These are phyloP conservation scores for Penaeus indicus DNA, from an alignment of 1,140 invertebrate species.

Conservation along the genomic window DNA sequence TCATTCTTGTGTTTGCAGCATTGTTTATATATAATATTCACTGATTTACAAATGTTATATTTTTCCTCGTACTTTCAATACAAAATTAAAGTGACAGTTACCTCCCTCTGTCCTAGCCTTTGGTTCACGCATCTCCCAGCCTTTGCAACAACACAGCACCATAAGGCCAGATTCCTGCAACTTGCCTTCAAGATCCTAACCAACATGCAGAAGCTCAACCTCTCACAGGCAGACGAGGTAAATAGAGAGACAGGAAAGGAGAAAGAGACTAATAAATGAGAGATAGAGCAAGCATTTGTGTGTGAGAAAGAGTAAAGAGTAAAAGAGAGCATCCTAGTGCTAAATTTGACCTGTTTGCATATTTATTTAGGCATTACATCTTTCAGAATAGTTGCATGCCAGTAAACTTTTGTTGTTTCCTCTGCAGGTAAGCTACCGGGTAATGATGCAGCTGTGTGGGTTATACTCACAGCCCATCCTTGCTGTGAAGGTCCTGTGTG, in stretches of 20 bases:
- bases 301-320: background rate
- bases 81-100: background rate
- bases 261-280: background rate
- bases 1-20: background rate
- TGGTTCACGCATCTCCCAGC: slow-evolving; percentile 97
- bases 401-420: slow-evolving; percentile 61
- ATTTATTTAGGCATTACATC: slow-evolving; percentile 14
- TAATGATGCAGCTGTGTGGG: slow-evolving; percentile 98
- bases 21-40: background rate
- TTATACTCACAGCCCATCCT: slow-evolving; percentile 92
- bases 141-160: slow-evolving; percentile 75
- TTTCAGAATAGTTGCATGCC: slow-evolving; percentile 52
- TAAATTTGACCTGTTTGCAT: background rate
- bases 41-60: background rate
- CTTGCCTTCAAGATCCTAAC: slow-evolving; percentile 89
- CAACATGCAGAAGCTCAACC: slow-evolving; percentile 83
- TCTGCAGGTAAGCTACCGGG: slow-evolving; percentile 91
- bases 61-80: background rate
- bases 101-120: slow-evolving; percentile 77
- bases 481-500: slow-evolving; percentile 93
- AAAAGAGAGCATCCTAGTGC: background rate
- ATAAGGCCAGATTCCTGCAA: slow-evolving; percentile 83
- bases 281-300: background rate
- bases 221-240: slow-evolving; percentile 92
- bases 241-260: slow-evolving; percentile 45